Evolutionary conservation across 2,888 invertebrate genomes (phyloP), one percentile per base, ranked within the genome.

Genomic region (Andrena hattorfiana): DNA sequence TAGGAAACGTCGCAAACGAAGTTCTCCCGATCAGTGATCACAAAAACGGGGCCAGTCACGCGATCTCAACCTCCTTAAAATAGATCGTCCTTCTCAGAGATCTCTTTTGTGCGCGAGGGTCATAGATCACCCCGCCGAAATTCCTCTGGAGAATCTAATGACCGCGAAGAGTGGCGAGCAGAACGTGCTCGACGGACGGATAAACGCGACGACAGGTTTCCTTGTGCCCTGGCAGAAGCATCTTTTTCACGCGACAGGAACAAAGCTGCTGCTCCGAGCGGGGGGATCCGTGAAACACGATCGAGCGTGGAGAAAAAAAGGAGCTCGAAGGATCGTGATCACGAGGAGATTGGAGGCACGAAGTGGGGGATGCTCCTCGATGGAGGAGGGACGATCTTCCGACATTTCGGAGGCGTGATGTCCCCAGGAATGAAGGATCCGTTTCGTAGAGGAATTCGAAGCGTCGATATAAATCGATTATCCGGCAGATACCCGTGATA

Each of bases 391-490:
- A 28, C 3, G 10, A 30, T 54, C 35, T 59, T 35, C 30, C n/a
- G 23, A 26, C 49, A 51, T 62, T 75, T 32, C 42, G 35, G 42
- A 80, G 70, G 66, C 75, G 68, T 35, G 73, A 66, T 62, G 30
- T 62, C 70, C 35, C 26, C 28, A 23, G 49, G 68, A 74, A 66
- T 51, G 68, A 35, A 16, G 68, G 66, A 60, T 77, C 62, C 56
- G 74, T 78, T 77, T 85, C 56, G 56, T 49, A 68, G 49, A 64
- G 79, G 75, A 85, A 86, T 86, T 81, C 75, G 48, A 59, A 78
- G 81, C 87, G 72, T 85, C 81, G 84, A 88, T 89, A 85, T 85
- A 88, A 88, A 89, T 89, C 87, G 88, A 89, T 89, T 89, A 89
- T 89, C 85, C 84, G 77, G 87, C 42, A 86, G 83, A 83, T 89